A percentile compares a stretch with the other conserved stretches of the same genome.
These are phyloP conservation scores for Ectemnius continuus DNA, from an alignment of 2,888 invertebrate genomes.

Conservation along the genomic window DNA sequence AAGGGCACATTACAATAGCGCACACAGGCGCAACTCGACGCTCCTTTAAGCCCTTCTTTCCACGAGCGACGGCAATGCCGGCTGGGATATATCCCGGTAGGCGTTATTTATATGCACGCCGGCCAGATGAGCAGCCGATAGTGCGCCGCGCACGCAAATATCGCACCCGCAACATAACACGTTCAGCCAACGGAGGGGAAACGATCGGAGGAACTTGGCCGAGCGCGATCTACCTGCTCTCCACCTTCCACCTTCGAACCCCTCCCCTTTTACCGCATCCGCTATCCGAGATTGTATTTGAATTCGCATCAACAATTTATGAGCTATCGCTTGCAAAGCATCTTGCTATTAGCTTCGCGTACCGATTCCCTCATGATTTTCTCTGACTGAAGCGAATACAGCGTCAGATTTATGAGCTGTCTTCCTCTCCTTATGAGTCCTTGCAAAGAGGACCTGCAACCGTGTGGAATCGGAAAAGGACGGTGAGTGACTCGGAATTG, in stretches of 20 bases:
- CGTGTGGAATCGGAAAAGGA: too few species aligned
- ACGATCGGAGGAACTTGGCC: slow-evolving; percentile 45
- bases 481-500: too few species aligned
- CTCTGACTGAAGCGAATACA: too few species aligned
- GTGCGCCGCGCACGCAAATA: slow-evolving; percentile 64
- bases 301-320: neutral
- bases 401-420: too few species aligned
- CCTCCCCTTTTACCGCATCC: neutral
- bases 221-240: slow-evolving; percentile 40
- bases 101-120: slow-evolving; percentile 65
- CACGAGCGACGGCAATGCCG: slow-evolving; percentile 22
- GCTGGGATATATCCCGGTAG: slow-evolving; percentile 52
- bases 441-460: too few species aligned
- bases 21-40: slow-evolving; percentile 57
- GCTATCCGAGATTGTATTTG: neutral
- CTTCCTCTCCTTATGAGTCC: too few species aligned
- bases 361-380: neutral
- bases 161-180: slow-evolving; percentile 38
- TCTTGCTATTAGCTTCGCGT: neutral
- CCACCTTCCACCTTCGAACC: neutral
- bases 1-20: slow-evolving; percentile 63
- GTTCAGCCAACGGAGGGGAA: slow-evolving; percentile 37
- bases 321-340: neutral
- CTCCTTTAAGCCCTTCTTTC: slow-evolving; percentile 46
- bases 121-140: slow-evolving; percentile 68